phyloP scores from a whole-genome alignment of 2,888 invertebrate species.

The Coelopa pilipes region DNA sequence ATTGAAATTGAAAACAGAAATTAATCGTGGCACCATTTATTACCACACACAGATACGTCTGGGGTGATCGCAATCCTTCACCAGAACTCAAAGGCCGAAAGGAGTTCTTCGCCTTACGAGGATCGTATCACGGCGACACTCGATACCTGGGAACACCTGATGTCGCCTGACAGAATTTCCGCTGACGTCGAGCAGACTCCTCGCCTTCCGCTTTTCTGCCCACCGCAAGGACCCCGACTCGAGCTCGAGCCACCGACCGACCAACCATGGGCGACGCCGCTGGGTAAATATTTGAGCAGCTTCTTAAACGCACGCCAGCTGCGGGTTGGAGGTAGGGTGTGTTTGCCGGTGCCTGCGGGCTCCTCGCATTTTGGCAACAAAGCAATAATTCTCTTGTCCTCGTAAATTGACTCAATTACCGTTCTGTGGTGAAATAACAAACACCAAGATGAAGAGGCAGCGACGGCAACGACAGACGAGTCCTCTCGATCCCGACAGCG shows the following conservation, averaged over 20 bases:
- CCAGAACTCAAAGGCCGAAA: background rate
- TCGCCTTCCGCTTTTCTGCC: too few species aligned
- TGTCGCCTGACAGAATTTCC: slow-evolving; percentile 1
- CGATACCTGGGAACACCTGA: background rate
- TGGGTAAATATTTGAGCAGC: background rate
- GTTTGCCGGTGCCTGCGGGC: background rate
- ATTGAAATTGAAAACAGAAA: background rate
- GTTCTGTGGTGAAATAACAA: too few species aligned
- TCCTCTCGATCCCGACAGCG: too few species aligned
- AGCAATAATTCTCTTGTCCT: slow-evolving; percentile 24
- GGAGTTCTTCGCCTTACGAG: background rate
- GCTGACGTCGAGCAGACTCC: background rate
- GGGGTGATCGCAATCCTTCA: background rate
- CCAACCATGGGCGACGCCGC: background rate
- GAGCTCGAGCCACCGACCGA: background rate
- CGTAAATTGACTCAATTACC: slow-evolving; percentile 29
- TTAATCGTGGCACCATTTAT: background rate
- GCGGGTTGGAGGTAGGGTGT: background rate
- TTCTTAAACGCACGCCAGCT: background rate
- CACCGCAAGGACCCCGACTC: too few species aligned
- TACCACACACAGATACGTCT: background rate
- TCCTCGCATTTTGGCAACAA: slow-evolving; percentile 26
- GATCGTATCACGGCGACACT: background rate
- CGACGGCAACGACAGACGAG: too few species aligned
- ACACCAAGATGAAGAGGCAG: too few species aligned